Percentiles rank a stretch among this genome's conserved stretches.
Evolutionary conservation across 2,888 invertebrate species (phyloP).

Genomic region (Ditula angustiorana): DNA sequence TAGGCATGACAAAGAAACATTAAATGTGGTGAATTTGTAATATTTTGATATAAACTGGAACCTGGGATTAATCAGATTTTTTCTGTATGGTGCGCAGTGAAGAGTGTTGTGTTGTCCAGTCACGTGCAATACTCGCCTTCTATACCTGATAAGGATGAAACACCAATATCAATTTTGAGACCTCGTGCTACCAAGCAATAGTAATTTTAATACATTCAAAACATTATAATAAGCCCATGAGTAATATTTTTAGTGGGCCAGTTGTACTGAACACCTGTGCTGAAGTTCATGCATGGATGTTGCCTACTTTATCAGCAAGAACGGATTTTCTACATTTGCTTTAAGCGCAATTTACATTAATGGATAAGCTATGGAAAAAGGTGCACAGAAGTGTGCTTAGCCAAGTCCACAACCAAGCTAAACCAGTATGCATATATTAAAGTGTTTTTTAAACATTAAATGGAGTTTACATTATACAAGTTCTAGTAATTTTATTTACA

Average conservation of each 20-base stretch:
- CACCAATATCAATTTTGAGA: conserved; percentile 29
- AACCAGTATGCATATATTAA: conserved; percentile 18
- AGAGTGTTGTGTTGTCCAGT: too few relatives aligned
- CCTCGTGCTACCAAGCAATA: conserved; percentile 35
- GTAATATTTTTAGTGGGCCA: conserved; percentile 17
- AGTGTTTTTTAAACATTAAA: conserved; percentile 23
- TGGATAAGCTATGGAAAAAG: conserved; percentile 30
- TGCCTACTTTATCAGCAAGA: conserved; percentile 30
- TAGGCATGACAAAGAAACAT: not conserved
- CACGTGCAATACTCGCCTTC: conserved; percentile 24
- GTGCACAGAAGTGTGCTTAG: conserved; percentile 29
- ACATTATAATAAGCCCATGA: conserved; percentile 18
- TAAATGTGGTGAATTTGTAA: conserved; percentile 20
- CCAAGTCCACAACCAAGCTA: conserved; percentile 32
- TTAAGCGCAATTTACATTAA: conserved; percentile 29
- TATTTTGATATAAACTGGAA: conserved; percentile 8
- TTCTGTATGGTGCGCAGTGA: too few relatives aligned
- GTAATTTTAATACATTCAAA: conserved; percentile 24
- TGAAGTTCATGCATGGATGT: conserved; percentile 21
- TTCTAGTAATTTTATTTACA: conserved; percentile 33
- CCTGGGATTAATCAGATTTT: too few relatives aligned
- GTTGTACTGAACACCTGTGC: conserved; percentile 17
- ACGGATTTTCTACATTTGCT: conserved; percentile 34
- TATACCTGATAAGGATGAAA: conserved; percentile 26
- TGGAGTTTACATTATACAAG: conserved; percentile 32